These are phyloP conservation scores for Chrysolina americana DNA, from an alignment of 2,888 invertebrate genomes.

Conservation along the genomic window DNA sequence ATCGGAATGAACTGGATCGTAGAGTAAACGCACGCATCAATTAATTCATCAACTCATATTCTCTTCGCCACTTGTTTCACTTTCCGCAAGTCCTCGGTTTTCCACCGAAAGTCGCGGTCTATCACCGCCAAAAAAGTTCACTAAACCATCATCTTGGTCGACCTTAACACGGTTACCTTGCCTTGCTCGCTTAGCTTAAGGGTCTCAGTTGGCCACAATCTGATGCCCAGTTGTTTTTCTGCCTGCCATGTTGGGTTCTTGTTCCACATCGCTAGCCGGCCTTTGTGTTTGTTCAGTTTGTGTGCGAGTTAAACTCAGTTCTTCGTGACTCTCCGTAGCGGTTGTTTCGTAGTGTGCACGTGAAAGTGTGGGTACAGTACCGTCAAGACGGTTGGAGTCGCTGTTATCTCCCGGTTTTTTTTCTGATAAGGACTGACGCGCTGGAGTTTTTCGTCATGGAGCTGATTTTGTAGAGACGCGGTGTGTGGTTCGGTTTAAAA, in stretches of 20 bases:
- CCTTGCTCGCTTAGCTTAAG: conserved; percentile 30
- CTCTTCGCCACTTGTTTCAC: conserved; percentile 24
- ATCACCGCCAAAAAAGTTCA: conserved; percentile 32
- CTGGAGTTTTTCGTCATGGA: conserved; percentile 11
- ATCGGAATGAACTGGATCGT: conserved; percentile 1
- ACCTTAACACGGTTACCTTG: conserved; percentile 58
- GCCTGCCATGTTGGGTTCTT: conserved; percentile 32
- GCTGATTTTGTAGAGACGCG: conserved; percentile 16
- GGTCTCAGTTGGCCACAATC: conserved; percentile 31
- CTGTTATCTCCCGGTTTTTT: conserved; percentile 19
- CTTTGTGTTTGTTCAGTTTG: conserved; percentile 33
- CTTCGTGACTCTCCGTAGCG: conserved; percentile 26
- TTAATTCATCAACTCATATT: conserved; percentile 6
- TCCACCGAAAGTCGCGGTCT: conserved; percentile 16
- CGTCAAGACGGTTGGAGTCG: conserved; percentile 30
- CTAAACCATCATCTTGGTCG: conserved; percentile 37
- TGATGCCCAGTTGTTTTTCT: conserved; percentile 29
- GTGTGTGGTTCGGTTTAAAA: conserved; percentile 18
- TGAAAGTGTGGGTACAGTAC: conserved; percentile 41
- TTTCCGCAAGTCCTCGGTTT: conserved; percentile 7
- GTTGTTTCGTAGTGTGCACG: conserved; percentile 23
- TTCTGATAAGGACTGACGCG: conserved; percentile 21
- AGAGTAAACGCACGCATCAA: background rate
- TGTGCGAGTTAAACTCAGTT: conserved; percentile 30
- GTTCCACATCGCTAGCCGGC: conserved; percentile 17